Base-by-base conservation (phyloP, 2,888 invertebrate genomes). In the Amphipyra berbera region DNA sequence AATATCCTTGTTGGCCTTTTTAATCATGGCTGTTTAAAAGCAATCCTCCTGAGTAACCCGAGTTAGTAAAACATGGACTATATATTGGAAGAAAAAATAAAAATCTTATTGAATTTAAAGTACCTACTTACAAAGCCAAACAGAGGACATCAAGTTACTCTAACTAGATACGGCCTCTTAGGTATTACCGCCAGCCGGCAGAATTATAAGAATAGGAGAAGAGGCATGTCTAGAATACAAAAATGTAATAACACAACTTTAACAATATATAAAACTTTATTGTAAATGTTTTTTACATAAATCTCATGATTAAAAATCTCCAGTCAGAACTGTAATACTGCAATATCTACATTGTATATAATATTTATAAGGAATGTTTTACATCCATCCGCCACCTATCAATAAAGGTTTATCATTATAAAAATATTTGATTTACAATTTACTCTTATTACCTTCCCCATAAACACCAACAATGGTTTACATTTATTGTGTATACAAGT, bases 351-450 rank as follows among this genome's bases (percentile, higher is more conserved):
- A 50, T 21, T 21, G 21, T 21, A 21, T 55, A 56, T n/a, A 60
- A 70, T 52, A 58, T 54, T 52, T 49, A 42, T 33, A 68, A 47
- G 62, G 68, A 78, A 76, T 76, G 74, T 73, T 55, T 68, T 33
- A 79, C 73, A 78, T 81, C 86, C 86, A 72, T 81, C 86, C 86
- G 71, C 83, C 85, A 86, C 83, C 83, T 59, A 46, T 45, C 40
- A 13, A 61, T 64, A 59, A 63, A 64, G 14, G 45, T 42, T 62
- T 44, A 44, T 41, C 45, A 9, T 33, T 68, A 60, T 44, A 64
- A 73, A 71, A 68, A 64, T 68, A 73, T 63, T 59, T 73, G 35
- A 61, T 56, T 54, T 46, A 50, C n/a, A 10, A 33, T 53, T 46
- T 38, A 9, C 40, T 56, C 59, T 0, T 52, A 67, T 61, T 53